Conservation (phyloP, 2,113 vertebrate genomes). For the Heterotis niloticus region DNA sequence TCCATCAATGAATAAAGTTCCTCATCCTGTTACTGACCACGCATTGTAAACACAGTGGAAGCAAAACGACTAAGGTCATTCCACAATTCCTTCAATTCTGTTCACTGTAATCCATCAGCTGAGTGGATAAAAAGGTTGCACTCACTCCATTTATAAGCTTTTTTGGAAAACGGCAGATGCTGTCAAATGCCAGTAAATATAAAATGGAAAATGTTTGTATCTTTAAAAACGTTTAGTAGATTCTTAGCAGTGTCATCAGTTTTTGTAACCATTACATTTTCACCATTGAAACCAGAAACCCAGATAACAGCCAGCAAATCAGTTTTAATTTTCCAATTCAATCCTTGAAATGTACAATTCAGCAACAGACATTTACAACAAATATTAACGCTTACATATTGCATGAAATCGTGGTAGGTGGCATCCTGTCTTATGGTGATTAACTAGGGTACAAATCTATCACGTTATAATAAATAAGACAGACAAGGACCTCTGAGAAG, state of each 20-base stretch:
- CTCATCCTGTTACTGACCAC: too few species aligned
- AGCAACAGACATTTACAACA: constrained; percentile 69
- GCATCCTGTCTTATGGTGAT: constrained; percentile 50
- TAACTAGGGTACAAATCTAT: constrained; percentile 54
- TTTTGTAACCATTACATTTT: not conserved
- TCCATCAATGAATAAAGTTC: too few species aligned
- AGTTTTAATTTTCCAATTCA: constrained; percentile 63
- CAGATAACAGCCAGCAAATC: constrained; percentile 52
- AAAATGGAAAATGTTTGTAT: not conserved
- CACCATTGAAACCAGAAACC: constrained; percentile 14
- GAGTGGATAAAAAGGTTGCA: too few species aligned
- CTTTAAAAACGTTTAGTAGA: not conserved
- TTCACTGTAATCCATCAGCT: too few species aligned
- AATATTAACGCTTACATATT: constrained; percentile 63
- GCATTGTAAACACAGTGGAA: too few species aligned
- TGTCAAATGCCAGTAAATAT: too few species aligned
- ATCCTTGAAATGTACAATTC: constrained; percentile 70
- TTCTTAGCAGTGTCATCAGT: not conserved
- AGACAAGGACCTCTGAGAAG: constrained; percentile 56
- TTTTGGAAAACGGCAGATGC: too few species aligned
- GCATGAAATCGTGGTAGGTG: constrained; percentile 61
- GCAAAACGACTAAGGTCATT: too few species aligned
- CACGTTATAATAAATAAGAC: constrained; percentile 44
- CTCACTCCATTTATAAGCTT: too few species aligned
- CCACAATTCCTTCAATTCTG: too few species aligned